A percentile compares a stretch with the other conserved stretches of the same genome.
These are phyloP conservation scores for Cossypha dichroa DNA, from an alignment of 2,797 vertebrate species.

Conservation along the genomic window DNA sequence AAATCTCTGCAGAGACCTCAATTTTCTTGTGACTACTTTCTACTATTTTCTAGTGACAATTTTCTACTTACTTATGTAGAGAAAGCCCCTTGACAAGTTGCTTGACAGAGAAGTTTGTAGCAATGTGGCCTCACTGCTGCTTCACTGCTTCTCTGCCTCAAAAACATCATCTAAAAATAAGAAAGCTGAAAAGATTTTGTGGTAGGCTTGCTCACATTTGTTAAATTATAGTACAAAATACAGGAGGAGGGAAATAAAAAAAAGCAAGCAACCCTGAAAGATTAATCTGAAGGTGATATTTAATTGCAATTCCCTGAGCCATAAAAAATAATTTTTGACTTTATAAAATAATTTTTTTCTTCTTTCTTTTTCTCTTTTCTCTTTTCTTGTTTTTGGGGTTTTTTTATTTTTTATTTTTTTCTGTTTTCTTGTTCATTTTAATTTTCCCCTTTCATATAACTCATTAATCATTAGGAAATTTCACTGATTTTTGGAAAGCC, in stretches of 20 bases:
- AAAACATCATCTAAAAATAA: background rate
- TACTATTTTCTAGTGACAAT: background rate
- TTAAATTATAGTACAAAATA: background rate
- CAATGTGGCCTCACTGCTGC: background rate
- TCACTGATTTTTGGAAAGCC: background rate
- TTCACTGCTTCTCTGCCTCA: background rate
- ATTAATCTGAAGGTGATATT: background rate
- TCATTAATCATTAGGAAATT: background rate
- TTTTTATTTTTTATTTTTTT: fast-evolving
- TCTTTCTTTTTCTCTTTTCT: fast-evolving
- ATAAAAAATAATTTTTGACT: background rate
- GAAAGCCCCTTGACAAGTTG: background rate
- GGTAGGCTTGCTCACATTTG: background rate
- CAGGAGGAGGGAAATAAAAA: background rate
- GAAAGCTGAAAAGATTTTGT: background rate
- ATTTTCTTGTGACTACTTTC: background rate
- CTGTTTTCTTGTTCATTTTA: fast-evolving
- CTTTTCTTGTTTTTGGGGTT: fast-evolving
- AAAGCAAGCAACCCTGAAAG: background rate
- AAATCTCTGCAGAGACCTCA: fast-evolving
- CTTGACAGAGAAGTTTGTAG: background rate
- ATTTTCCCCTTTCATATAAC: background rate
- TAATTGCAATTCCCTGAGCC: background rate
- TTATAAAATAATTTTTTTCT: background rate
- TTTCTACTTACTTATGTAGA: background rate